phyloP scores from a whole-genome alignment of 2,888 invertebrate genomes.

The Sisyra terminalis region DNA sequence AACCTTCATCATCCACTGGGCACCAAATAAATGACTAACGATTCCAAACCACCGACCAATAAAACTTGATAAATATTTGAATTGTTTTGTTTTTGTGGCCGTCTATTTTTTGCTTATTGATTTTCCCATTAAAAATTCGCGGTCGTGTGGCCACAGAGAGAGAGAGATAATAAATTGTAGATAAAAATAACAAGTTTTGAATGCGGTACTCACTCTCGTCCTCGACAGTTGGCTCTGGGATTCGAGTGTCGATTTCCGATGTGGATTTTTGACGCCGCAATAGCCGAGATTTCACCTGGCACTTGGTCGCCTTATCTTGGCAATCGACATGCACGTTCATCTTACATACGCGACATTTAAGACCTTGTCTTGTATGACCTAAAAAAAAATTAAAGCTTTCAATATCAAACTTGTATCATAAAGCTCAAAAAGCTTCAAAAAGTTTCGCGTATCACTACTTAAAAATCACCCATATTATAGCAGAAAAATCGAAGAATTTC shows the following conservation, averaged over 20 bases:
- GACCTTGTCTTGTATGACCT: conserved; percentile 85
- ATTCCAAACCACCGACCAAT: too few species aligned
- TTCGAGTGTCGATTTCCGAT: conserved; percentile 61
- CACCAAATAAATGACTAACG: too few species aligned
- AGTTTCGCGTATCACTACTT: too few species aligned
- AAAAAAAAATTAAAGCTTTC: conserved; percentile 12
- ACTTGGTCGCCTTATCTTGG: conserved; percentile 64
- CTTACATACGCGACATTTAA: conserved; percentile 80
- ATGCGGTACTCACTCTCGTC: conserved; percentile 76
- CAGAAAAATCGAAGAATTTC: too few species aligned
- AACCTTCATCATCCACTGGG: too few species aligned
- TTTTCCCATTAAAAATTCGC: background rate
- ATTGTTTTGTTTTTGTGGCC: too few species aligned
- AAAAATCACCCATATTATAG: too few species aligned
- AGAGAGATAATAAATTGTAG: background rate
- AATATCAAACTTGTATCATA: background rate
- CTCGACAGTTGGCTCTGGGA: conserved; percentile 44
- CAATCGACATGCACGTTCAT: conserved; percentile 84
- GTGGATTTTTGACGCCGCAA: conserved; percentile 80
- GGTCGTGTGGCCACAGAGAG: background rate
- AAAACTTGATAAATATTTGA: too few species aligned
- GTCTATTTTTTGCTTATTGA: too few species aligned
- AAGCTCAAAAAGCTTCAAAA: too few species aligned
- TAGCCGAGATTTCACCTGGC: conserved; percentile 71
- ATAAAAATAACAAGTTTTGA: conserved; percentile 5